Conservation (phyloP, 2,113 vertebrate species). For the Machaerirhynchus nigripectus region DNA sequence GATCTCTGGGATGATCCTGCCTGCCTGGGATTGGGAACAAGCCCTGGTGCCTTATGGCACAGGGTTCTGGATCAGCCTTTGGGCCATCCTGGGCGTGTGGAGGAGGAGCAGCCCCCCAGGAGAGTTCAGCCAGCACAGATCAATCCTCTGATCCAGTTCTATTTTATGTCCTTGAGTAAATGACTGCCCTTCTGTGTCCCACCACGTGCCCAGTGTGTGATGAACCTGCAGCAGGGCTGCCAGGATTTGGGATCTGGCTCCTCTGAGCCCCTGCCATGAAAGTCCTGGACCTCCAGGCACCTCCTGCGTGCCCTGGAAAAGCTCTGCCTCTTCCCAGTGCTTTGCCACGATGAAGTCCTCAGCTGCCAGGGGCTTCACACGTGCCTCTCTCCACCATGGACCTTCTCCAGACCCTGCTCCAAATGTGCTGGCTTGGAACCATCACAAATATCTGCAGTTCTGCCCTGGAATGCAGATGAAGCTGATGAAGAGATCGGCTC, state of each 20-base stretch:
- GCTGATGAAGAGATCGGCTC: background rate
- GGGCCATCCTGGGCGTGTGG: background rate
- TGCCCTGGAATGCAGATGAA: background rate
- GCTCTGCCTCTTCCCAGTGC: background rate
- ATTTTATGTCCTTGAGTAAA: background rate
- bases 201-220: accelerated
- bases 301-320: background rate
- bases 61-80: background rate
- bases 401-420: background rate
- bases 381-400: background rate
- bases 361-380: background rate
- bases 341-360: background rate
- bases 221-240: background rate
- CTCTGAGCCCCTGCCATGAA: background rate
- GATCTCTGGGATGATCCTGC: background rate
- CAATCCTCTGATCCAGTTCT: background rate
- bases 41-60: accelerated
- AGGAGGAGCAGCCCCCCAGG: background rate
- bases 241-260: accelerated
- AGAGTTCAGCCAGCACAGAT: background rate
- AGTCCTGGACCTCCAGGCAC: background rate
- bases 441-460: background rate
- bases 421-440: background rate
- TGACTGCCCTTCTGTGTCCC: background rate
- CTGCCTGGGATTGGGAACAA: background rate